Evolutionary conservation across 2,113 vertebrate species (phyloP).

Genomic region (Porphyrio hochstetteri): DNA sequence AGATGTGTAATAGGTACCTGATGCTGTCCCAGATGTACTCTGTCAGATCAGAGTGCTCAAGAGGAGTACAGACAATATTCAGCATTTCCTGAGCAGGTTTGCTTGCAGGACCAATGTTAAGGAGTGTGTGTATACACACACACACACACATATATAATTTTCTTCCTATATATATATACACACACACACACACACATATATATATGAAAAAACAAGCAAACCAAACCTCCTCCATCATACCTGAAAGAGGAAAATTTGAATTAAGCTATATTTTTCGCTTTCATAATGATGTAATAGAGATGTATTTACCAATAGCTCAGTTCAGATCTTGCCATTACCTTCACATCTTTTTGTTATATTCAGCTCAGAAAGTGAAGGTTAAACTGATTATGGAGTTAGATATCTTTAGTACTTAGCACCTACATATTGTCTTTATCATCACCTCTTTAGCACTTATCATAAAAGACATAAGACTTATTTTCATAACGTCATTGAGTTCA

Average conservation of each 20-base stretch:
- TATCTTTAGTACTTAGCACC: not conserved
- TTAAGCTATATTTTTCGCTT: not conserved
- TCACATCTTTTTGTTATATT: not conserved
- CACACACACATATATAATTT: too few species aligned
- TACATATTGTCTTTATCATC: not conserved
- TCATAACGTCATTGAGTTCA: not conserved
- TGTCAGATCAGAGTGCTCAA: not conserved
- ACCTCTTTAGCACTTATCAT: not conserved
- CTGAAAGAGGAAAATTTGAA: not conserved
- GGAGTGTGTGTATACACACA: too few species aligned
- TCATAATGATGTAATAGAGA: not conserved
- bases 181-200: too few species aligned
- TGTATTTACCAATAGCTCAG: not conserved
- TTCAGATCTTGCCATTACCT: not conserved
- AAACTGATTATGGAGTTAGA: not conserved
- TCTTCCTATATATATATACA: too few species aligned
- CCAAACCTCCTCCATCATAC: not conserved
- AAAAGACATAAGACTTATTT: not conserved
- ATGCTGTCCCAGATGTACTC: not conserved
- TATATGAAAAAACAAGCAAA: too few species aligned
- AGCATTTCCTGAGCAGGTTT: not conserved
- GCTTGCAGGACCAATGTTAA: not conserved
- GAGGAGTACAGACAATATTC: not conserved
- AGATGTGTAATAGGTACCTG: not conserved
- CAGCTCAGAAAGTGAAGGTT: not conserved